Evolutionary conservation across 2,888 invertebrate genomes (phyloP), one percentile per base, ranked within the genome.

Genomic region (Halictus quadricinctus): DNA sequence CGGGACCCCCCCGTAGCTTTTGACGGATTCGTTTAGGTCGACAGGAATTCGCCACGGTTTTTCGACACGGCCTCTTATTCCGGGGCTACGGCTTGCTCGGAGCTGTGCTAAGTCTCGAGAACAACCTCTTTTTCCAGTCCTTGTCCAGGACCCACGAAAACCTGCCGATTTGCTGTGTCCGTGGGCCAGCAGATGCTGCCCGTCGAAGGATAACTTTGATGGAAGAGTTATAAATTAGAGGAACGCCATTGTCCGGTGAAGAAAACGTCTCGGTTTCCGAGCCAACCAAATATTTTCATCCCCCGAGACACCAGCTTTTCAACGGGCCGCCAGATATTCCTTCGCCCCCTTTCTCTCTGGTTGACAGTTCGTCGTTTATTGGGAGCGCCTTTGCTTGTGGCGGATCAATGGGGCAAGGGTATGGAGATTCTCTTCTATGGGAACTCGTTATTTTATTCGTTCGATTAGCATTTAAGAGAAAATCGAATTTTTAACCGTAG

Each of bases 1-100:
- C 72, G 10, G n/a, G 4, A 43, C 83, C 87, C 87, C 83, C 84
- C 73, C 46, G 91, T 88, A 77, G 92, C 88, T 92, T 90, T 93
- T 92, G 90, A 92, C 91, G 89, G 84, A 93, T 93, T 93, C 93
- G 93, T 93, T 93, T 91, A 91, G 93, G 92, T 93, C 91, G 92
- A 92, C 91, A 92, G 88, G 86, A 91, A 93, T 93, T 94, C 89
- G 92, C 91, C 79, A 92, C 93, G 93, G 93, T 92, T 90, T 91
- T 93, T 92, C 91, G 90, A 89, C 89, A 89, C 88, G 89, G 86
- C 36, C 87, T 88, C 86, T 88, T 90, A 85, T 83, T 79, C 54
- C 77, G 41, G 58, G 29, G 64, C 64, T 64, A 64, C 70, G 43
- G 79, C 41, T 69, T 69, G 58, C 69, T 74, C 69, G 54, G 25